phyloP scores from a whole-genome alignment of 2,113 vertebrate species.

The Gallinago undulata region DNA sequence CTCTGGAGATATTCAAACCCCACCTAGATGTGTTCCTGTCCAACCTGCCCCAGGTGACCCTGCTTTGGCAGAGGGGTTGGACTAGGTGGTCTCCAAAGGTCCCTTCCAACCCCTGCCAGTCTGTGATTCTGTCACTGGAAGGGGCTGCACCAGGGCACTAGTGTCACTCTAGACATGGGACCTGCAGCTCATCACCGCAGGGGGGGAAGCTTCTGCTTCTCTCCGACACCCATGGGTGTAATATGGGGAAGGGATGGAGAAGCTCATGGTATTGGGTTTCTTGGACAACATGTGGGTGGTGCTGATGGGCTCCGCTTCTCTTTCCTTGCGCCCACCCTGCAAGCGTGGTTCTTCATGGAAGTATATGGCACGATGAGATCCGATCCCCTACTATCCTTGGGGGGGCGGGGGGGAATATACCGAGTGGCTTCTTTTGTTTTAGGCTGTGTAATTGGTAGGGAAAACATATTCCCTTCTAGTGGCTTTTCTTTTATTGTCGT shows the following conservation, averaged over 20 bases:
- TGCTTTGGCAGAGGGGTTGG: not conserved
- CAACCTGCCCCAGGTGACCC: not conserved
- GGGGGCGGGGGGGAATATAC: not conserved
- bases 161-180: not conserved
- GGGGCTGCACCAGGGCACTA: not conserved
- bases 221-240: not conserved
- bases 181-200: not conserved
- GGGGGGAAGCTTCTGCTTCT: not conserved
- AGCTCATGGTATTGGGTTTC: accelerated
- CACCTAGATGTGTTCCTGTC: not conserved
- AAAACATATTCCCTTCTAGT: slow-evolving; percentile 53
- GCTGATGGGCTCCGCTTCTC: not conserved
- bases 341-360: not conserved
- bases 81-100: not conserved
- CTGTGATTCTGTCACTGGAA: not conserved
- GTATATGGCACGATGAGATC: not conserved
- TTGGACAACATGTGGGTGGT: not conserved
- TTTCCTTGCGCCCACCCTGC: accelerated
- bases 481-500: slow-evolving; percentile 47
- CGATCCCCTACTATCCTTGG: not conserved
- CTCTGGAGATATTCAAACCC: not conserved
- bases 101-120: no score
- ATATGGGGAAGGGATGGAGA: not conserved
- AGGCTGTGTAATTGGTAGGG: slow-evolving; percentile 32
- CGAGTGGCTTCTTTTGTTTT: slow-evolving; percentile 38